Conservation (phyloP, 1,140 invertebrate species). For the honey bee (Apis mellifera) region DNA sequence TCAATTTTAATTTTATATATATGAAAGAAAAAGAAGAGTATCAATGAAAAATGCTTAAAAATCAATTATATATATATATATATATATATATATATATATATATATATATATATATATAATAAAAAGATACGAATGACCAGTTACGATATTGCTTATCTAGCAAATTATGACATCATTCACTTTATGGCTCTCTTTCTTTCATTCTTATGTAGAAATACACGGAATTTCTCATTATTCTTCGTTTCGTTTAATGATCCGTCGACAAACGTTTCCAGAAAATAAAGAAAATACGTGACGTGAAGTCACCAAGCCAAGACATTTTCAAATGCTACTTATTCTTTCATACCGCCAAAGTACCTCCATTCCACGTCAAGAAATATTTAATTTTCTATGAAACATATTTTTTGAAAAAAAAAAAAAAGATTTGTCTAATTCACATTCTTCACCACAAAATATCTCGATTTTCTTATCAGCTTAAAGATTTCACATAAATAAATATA, state of each 20-base stretch:
- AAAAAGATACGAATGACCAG: background rate
- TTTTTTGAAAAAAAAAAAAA: background rate
- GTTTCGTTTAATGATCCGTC: conserved; percentile 27
- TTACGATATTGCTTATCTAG: conserved; percentile 40
- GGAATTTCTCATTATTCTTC: conserved; percentile 19
- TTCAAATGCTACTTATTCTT: conserved; percentile 65
- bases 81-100: background rate
- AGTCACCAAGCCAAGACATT: conserved; percentile 70
- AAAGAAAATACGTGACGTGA: conserved; percentile 65
- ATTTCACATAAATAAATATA: background rate
- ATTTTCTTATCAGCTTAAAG: background rate
- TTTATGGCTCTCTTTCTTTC: conserved; percentile 52
- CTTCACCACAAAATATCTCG: background rate
- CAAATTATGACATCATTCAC: conserved; percentile 35
- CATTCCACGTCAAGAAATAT: background rate
- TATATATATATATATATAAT: background rate
- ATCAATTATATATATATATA: background rate
- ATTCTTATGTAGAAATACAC: conserved; percentile 39
- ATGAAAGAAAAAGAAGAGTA: background rate
- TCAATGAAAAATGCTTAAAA: background rate
- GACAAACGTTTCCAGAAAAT: conserved; percentile 21
- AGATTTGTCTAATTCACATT: background rate
- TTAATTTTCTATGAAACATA: background rate
- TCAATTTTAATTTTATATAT: background rate
- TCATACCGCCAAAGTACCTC: conserved; percentile 23